Evolutionary conservation across 2,113 vertebrate species (phyloP), one percentile per base, ranked within the genome.

Genomic region (Equus quagga): DNA sequence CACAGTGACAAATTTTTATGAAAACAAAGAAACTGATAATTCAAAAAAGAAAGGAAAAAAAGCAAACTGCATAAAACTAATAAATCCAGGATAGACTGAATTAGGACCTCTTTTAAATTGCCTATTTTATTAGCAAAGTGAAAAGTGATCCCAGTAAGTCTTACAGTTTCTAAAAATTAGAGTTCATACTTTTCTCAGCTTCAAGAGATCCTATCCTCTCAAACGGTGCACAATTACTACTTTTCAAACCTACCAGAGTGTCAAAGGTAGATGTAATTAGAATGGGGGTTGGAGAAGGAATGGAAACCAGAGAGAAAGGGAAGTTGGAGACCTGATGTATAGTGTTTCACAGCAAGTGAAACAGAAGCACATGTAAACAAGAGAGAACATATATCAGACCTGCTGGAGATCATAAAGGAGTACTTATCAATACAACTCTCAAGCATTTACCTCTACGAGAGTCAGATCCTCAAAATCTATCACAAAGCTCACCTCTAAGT

Each of bases 261-360:
- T 93, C 91, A 95, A 96, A 81, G 67, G 92, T 62, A 95, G 75
- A 91, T 84, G 90, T 80, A 93, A 89, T 81, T 90, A 97, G 86
- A 88, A 93, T 80, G 92, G 83, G 64, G 91, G 90, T 12, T 86
- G 36, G 80, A 91, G 91, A 94, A 75, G 90, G 82, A 97, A 97
- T 96, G 96, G 95, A 96, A 98, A 97, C 97, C 97, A 89, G 84
- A 96, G 24, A 98, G 94, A 98, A 97, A 96, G 97, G 93, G 96
- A 97, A 98, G 97, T 97, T 91, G 73, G 95, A 94, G 96, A 82
- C 76, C 91, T 91, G 67, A 88, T 58, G 76, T 97, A 80, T 96
- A 97, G 83, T 94, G 72, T 98, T 98, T 97, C 98, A 98, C 92
- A 96, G 97, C n/a, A 86, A 96, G 96, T 95, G 97, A 97, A 98